Evolutionary conservation across 2,113 vertebrate genomes (phyloP).

Genomic region (Colossoma macropomum): DNA sequence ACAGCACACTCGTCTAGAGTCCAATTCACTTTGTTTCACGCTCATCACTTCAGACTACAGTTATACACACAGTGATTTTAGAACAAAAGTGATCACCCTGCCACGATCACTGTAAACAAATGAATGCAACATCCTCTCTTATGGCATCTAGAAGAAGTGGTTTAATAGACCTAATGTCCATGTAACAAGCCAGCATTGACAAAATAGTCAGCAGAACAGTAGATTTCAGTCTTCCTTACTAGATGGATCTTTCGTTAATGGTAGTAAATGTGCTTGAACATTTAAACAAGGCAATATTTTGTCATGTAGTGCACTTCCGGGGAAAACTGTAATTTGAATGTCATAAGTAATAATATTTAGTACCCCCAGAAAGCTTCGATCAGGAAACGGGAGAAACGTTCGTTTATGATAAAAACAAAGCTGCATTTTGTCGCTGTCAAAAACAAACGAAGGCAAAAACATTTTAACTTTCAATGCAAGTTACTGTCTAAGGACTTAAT

Average conservation of each 20-base stretch:
- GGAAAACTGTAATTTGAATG: constrained; percentile 73
- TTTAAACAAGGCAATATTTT: constrained; percentile 72
- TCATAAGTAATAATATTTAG: constrained; percentile 51
- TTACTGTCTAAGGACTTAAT: too few relatives aligned
- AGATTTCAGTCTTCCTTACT: constrained; percentile 65
- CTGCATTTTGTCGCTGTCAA: background rate
- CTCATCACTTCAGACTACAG: background rate
- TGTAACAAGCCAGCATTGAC: background rate
- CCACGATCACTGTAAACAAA: background rate
- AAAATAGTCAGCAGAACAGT: background rate
- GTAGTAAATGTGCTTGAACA: constrained; percentile 51
- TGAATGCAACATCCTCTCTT: background rate
- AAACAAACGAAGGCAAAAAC: too few relatives aligned
- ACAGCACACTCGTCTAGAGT: constrained; percentile 35
- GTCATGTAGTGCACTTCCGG: constrained; percentile 62
- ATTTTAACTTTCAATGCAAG: too few relatives aligned
- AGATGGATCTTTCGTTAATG: constrained; percentile 18
- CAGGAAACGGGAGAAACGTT: constrained; percentile 3
- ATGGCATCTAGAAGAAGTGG: background rate
- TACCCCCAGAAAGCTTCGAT: constrained; percentile 7
- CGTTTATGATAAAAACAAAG: background rate
- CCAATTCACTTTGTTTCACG: constrained; percentile 24
- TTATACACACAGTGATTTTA: constrained; percentile 14
- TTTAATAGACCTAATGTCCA: background rate
- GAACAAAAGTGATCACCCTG: background rate